Evolutionary conservation across 2,113 vertebrate species (phyloP).

Genomic region (Phainopepla nitens): DNA sequence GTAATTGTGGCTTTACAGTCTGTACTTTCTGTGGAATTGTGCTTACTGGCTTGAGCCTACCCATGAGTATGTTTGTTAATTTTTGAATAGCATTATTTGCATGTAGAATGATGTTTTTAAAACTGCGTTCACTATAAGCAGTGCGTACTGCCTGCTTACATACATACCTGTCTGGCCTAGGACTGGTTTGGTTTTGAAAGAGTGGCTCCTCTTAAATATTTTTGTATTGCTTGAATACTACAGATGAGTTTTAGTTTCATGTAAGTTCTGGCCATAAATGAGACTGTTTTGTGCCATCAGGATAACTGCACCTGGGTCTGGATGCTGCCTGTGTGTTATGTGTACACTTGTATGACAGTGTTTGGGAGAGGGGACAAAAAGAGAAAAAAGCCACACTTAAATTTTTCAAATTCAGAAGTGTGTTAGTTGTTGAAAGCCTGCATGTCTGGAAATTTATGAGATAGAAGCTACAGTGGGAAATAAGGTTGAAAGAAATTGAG

Average conservation of each 20-base stretch:
- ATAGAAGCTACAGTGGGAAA: neutral
- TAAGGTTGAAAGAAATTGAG: neutral
- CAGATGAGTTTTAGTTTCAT: neutral
- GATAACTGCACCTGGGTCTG: neutral
- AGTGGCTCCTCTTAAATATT: neutral
- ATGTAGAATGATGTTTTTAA: neutral
- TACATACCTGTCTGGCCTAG: fast-evolving
- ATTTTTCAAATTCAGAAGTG: neutral
- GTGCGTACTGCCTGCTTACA: neutral
- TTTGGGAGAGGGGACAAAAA: neutral
- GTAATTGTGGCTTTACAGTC: conserved; percentile 37
- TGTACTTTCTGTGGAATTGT: neutral
- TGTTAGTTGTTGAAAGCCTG: neutral
- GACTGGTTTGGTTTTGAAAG: neutral
- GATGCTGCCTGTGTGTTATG: neutral
- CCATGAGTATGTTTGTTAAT: neutral
- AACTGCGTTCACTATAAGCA: fast-evolving
- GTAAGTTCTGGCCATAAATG: neutral
- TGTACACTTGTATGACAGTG: neutral
- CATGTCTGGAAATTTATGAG: neutral
- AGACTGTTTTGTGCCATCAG: neutral
- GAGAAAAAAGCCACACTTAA: neutral
- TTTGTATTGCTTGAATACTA: neutral
- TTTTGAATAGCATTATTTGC: neutral
- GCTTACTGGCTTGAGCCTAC: neutral